Evolutionary conservation across 2,113 vertebrate genomes (phyloP).

Genomic region (Aptenodytes patagonicus): DNA sequence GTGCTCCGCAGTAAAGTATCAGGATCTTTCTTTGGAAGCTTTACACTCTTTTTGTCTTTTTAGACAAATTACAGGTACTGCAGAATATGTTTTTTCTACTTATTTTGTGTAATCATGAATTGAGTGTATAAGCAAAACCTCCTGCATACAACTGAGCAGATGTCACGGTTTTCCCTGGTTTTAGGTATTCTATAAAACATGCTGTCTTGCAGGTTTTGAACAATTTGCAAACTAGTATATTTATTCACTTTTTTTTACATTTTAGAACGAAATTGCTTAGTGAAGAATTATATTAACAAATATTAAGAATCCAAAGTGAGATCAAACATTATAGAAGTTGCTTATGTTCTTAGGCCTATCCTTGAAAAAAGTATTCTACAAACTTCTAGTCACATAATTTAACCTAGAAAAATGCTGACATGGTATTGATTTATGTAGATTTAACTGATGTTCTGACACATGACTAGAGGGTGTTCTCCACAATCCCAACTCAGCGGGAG

Average conservation of each 20-base stretch:
- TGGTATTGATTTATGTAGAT: constrained; percentile 56
- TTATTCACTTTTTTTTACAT: background rate
- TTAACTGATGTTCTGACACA: constrained; percentile 34
- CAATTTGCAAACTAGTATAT: background rate
- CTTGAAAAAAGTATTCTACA: background rate
- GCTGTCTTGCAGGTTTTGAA: background rate
- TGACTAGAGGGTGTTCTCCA: constrained; percentile 10
- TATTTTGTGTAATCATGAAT: background rate
- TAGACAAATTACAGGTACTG: background rate
- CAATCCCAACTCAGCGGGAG: constrained; percentile 38
- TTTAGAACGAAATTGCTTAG: background rate
- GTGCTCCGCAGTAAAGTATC: background rate
- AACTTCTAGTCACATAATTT: constrained; percentile 1
- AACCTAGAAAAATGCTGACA: constrained; percentile 40
- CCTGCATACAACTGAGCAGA: background rate
- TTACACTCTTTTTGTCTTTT: background rate
- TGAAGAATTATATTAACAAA: background rate
- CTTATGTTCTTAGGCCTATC: background rate
- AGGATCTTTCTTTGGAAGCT: background rate
- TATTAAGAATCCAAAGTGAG: background rate
- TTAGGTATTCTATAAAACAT: background rate
- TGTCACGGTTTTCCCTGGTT: background rate
- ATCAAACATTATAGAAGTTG: background rate
- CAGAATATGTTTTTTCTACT: background rate
- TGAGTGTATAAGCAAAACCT: background rate